Percentiles rank a stretch among this genome's conserved stretches.
Conservation (phyloP, 2,888 invertebrate species). For the Diadegma fenestrale region DNA sequence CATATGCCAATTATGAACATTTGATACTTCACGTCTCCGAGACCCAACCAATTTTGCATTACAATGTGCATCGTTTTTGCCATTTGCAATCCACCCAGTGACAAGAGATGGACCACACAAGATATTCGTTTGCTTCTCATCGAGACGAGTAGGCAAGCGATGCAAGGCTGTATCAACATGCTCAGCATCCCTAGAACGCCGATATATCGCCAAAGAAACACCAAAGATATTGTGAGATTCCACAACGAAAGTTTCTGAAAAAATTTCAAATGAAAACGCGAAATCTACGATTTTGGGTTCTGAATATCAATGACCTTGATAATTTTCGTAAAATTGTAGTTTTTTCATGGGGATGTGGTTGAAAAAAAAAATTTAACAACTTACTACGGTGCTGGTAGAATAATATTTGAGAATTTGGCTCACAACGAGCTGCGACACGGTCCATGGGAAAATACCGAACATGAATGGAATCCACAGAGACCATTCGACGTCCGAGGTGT, state of each 20-base stretch:
- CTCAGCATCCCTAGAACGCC: conserved; percentile 86
- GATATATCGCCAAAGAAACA: conserved; percentile 85
- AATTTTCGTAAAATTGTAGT: background rate
- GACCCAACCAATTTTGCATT: conserved; percentile 84
- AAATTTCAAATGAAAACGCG: conserved; percentile 63
- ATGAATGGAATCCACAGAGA: conserved; percentile 87
- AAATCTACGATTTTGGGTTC: background rate
- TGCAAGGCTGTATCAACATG: conserved; percentile 86
- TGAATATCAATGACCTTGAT: background rate
- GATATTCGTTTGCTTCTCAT: conserved; percentile 85
- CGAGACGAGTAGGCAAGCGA: conserved; percentile 86
- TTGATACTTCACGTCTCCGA: conserved; percentile 86
- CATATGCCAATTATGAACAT: conserved; percentile 87
- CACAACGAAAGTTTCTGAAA: conserved; percentile 86
- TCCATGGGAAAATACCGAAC: conserved; percentile 86
- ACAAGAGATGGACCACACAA: conserved; percentile 87
- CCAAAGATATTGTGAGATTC: conserved; percentile 86
- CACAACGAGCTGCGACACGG: conserved; percentile 86
- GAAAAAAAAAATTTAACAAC: background rate
- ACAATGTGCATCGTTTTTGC: conserved; percentile 85
- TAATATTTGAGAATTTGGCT: conserved; percentile 84
- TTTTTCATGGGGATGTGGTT: background rate
- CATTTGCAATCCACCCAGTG: conserved; percentile 86
- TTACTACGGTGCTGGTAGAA: conserved; percentile 75
- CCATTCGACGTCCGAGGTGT: conserved; percentile 91